Percentiles rank a stretch among this genome's conserved stretches.
Conservation (phyloP, 2,888 invertebrate genomes). For the Sphecodes monilicornis region DNA sequence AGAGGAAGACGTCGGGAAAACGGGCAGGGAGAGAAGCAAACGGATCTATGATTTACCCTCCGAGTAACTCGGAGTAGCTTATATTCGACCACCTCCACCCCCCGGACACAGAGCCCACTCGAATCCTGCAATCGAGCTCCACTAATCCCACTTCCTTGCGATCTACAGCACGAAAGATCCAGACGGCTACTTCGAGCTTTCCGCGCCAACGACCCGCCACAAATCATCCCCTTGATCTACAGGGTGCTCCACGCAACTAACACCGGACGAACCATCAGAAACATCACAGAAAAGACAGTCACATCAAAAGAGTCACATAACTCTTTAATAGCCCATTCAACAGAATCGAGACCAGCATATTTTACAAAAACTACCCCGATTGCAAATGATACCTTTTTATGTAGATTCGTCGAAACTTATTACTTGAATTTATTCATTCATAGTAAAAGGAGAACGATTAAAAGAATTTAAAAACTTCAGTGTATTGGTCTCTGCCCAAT, state of each 20-base stretch:
- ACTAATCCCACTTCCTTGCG: constrained; percentile 63
- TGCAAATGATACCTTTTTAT: no score
- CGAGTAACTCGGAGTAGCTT: constrained; percentile 64
- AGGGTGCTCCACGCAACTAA: constrained; percentile 22
- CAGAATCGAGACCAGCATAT: no score
- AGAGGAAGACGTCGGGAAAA: constrained; percentile 16
- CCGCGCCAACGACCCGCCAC: constrained; percentile 31
- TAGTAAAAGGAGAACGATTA: no score
- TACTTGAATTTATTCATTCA: no score
- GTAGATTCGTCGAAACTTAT: no score
- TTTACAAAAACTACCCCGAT: no score
- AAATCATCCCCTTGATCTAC: constrained; percentile 52
- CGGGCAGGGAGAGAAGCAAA: constrained; percentile 33
- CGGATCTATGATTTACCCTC: constrained; percentile 69
- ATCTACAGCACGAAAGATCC: constrained; percentile 48
- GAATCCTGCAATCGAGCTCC: constrained; percentile 69
- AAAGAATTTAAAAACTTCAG: no score
- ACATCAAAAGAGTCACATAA: background rate
- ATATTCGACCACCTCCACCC: constrained; percentile 48
- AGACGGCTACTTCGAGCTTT: constrained; percentile 35
- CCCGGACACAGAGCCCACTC: constrained; percentile 22
- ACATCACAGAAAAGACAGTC: no score
- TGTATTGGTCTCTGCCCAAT: no score
- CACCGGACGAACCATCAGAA: background rate
- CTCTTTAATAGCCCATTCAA: background rate